Conservation (phyloP, 2,113 vertebrate species). For the Equus quagga region DNA sequence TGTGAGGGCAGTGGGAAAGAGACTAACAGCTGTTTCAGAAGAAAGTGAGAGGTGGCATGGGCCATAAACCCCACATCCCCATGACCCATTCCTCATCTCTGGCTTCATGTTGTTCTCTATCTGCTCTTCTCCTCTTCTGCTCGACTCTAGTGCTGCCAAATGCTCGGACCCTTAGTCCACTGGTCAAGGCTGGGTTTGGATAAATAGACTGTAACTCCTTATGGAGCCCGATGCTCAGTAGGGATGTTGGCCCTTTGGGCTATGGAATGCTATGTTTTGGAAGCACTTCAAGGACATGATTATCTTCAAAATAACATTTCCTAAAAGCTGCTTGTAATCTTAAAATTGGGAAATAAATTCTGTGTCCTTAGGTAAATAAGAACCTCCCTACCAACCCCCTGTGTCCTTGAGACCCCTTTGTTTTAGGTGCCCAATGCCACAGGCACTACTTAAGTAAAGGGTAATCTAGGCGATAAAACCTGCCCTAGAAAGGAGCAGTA, state of each 20-base stretch:
- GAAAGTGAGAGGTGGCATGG: background rate
- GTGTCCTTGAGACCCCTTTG: background rate
- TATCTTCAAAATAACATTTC: conserved; percentile 12
- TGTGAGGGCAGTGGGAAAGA: background rate
- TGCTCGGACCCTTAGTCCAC: background rate
- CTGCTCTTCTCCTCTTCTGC: background rate
- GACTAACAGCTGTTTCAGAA: background rate
- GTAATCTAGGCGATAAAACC: background rate
- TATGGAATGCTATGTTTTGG: background rate
- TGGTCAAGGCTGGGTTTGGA: background rate
- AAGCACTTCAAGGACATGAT: background rate
- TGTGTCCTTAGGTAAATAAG: background rate
- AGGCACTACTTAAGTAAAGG: background rate
- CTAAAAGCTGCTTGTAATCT: background rate
- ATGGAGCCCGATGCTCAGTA: background rate
- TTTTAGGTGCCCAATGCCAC: background rate
- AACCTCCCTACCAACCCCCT: background rate
- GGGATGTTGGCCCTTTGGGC: background rate
- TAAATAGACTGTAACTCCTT: background rate
- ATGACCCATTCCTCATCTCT: background rate
- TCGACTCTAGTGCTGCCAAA: background rate
- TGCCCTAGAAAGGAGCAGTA: background rate
- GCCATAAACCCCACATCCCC: background rate
- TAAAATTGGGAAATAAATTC: background rate
- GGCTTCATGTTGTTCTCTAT: background rate